Percentiles rank a stretch among this genome's conserved stretches.
Evolutionary conservation across 2,797 vertebrate species (phyloP).

Genomic region (Numenius phaeopus): DNA sequence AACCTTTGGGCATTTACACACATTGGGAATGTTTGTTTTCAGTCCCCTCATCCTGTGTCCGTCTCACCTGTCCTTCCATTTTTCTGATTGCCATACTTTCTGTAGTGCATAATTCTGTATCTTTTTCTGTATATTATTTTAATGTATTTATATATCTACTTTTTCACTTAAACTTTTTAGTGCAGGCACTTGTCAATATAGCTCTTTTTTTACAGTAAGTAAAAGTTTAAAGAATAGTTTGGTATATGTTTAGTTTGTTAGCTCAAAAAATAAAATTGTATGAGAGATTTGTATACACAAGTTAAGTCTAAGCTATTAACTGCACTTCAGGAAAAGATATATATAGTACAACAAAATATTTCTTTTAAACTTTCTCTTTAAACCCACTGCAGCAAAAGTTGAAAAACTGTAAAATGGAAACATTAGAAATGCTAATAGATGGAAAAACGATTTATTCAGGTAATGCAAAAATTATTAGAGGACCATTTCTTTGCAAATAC

Average conservation of each 20-base stretch:
- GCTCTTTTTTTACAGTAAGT: neutral
- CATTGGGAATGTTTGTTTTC: neutral
- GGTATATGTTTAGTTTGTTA: neutral
- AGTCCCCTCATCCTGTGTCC: neutral
- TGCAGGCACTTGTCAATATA: neutral
- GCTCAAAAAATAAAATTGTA: neutral
- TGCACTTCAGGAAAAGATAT: neutral
- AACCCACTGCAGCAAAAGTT: neutral
- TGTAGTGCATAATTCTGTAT: neutral
- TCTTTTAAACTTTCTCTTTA: neutral
- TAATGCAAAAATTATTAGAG: neutral
- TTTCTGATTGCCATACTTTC: neutral
- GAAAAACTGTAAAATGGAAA: neutral
- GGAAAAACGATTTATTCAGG: neutral
- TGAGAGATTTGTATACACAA: neutral
- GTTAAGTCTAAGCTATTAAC: neutral
- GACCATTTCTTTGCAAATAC: neutral
- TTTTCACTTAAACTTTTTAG: neutral
- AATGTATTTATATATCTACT: neutral
- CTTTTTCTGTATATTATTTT: neutral
- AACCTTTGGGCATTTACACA: neutral
- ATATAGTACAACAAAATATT: neutral
- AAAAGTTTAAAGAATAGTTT: neutral
- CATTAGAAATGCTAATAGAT: neutral
- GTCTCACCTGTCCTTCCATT: rapidly evolving